Base-by-base conservation (phyloP, 1,140 invertebrate species). In the Cydia splendana region DNA sequence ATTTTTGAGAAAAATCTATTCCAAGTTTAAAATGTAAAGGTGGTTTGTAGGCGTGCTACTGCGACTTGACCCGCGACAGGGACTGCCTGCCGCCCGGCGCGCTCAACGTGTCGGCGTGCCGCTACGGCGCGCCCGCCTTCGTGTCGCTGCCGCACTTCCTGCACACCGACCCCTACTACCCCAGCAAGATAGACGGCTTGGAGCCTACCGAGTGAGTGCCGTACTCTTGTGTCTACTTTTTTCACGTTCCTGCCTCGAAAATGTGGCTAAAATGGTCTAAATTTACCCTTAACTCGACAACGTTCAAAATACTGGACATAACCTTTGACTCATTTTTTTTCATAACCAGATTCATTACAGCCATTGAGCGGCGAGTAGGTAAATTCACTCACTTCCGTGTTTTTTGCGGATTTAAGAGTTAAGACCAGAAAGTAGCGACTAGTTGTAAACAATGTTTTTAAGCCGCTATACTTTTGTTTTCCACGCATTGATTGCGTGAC, bases 61-160 rank as follows among this genome's bases (percentile, higher is more conserved):
- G 94, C 79, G 80, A 85, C 45, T 83, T 84, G 30, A 80, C 84
- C 7, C 84, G 87, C 1, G 85, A 90, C 34, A 78, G 82, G 0
- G 79, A 93, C 42, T 95, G 92, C 83, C 45, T 93, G 77, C 94
- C 94, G 0, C 80, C 92, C 24, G 95, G 95, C 7, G 87, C 91
- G 0, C 85, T 95, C 3, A 94, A 95, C 84, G 94, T 96, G 74
- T 95, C 95, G 6, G 76, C 84, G 45, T 96, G 96, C 77, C 94
- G 95, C 77, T 94, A 91, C 81, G 95, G 95, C 28, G 95, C 96
- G 13, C 97, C 97, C 1, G 95, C 95, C 12, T 96, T 95, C 82
- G 91, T 97, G 10, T 96, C 96, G 18, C 95, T 96, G 80, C 97
- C 97, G 1, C 97, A 98, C 92, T 98, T 97, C 93, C 95, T 95